Evolutionary conservation across 2,113 vertebrate genomes (phyloP).

Genomic region (Atlantisia rogersi): DNA sequence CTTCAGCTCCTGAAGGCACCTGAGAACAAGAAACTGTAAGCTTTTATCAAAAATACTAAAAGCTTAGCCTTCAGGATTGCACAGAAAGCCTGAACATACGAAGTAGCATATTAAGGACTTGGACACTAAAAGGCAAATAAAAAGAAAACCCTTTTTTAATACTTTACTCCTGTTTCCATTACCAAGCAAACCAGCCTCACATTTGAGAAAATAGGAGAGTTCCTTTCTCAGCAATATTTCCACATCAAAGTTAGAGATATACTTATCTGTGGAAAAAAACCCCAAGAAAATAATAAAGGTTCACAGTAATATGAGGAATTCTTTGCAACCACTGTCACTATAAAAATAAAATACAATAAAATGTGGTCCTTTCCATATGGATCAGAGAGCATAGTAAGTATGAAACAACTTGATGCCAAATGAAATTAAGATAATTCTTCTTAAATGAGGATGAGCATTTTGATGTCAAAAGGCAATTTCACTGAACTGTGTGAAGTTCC

Average conservation of each 20-base stretch:
- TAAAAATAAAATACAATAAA: background rate
- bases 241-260: background rate
- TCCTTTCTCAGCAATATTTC: background rate
- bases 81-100: background rate
- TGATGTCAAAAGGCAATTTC: background rate
- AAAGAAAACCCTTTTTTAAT: background rate
- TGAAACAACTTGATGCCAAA: background rate
- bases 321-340: background rate
- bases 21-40: conserved; percentile 1
- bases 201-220: background rate
- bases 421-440: background rate
- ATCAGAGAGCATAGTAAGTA: background rate
- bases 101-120: background rate
- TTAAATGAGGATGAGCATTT: background rate
- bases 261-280: background rate
- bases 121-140: background rate
- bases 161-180: background rate
- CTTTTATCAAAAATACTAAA: conserved; percentile 42
- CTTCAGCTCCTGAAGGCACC: background rate
- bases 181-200: background rate
- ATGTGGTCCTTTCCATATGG: background rate
- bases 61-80: background rate
- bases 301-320: background rate
- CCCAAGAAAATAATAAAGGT: background rate
- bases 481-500: background rate